phyloP scores from a whole-genome alignment of 2,113 vertebrate species.

The Dicaeum eximium region DNA sequence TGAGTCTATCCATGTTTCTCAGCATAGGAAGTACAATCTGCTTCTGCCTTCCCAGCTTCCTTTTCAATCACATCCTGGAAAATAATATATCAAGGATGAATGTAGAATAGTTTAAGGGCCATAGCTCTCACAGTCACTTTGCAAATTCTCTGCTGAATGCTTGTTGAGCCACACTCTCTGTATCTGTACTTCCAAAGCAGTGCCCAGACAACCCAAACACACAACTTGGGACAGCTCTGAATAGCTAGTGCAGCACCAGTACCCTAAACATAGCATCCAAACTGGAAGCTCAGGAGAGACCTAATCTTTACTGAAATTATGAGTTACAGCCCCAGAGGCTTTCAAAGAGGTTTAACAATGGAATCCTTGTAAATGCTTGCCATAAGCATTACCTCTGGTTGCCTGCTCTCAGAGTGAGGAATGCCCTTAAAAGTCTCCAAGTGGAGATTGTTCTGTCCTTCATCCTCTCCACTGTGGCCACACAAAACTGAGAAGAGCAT shows the following conservation, averaged over 20 bases:
- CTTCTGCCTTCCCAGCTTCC: neutral
- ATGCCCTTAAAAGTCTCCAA: neutral
- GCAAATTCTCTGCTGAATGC: neutral
- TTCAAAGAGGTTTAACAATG: neutral
- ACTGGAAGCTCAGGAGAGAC: neutral
- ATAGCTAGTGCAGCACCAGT: neutral
- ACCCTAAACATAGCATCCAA: neutral
- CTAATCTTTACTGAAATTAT: neutral
- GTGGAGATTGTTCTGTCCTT: neutral
- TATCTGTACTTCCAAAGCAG: neutral
- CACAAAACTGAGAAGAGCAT: neutral
- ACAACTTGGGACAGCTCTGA: neutral
- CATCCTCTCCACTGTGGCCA: neutral
- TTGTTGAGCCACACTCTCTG: neutral
- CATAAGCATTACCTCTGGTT: neutral
- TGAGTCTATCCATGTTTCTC: neutral
- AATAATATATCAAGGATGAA: neutral
- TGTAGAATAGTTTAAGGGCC: neutral
- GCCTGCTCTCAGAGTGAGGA: neutral
- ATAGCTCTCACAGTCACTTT: neutral
- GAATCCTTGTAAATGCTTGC: neutral
- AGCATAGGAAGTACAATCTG: neutral
- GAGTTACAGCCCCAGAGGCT: neutral
- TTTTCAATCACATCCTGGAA: neutral
- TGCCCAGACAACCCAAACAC: neutral